Base-by-base conservation (phyloP, 2,888 invertebrate species). In the Byasa hedistus region DNA sequence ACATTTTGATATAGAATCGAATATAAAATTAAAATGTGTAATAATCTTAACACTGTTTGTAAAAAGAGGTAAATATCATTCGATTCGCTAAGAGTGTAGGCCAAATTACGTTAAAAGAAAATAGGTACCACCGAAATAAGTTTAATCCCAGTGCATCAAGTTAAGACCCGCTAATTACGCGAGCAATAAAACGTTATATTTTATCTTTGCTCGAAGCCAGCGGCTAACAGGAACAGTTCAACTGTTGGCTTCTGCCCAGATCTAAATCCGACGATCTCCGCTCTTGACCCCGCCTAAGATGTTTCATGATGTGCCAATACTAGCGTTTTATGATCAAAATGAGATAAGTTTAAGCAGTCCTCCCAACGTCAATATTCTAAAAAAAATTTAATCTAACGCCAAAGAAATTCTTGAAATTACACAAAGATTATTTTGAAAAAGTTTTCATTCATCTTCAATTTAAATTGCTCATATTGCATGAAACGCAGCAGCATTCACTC, bases 231-330 rank as follows among this genome's bases (percentile, higher is more conserved):
- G 83, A 82, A 83, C 81, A 69, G 73, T 71, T 73, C 70, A 70
- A 71, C 70, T 70, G 72, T 87, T 89, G 89, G 89, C 89, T 76
- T 70, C 71, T 69, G 72, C 85, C 89, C 89, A 89, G 86, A 78
- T 87, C 87, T 89, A 89, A 82, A 86, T 87, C 77, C 71, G 84
- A 81, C 80, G 78, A 77, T 77, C 78, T 77, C 77, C 77, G 84
- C 82, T 85, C 88, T 86, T 86, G 89, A 88, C 87, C 87, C 85
- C 82, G 80, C 83, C 82, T 79, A 85, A 85, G 83, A 81, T 74
- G 73, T 79, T 77, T 76, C 75, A 72, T 75, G 78, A 79, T 82
- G 79, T 75, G 79, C 76, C 75, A 78, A 75, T 72, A 69, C 67
- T 55, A 54, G 69, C 66, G 69, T 76, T 76, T 71, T 72, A 76